phyloP scores from a whole-genome alignment of 37 sponge, comb jelly and placozoan species.

The Spongia lamella region DNA sequence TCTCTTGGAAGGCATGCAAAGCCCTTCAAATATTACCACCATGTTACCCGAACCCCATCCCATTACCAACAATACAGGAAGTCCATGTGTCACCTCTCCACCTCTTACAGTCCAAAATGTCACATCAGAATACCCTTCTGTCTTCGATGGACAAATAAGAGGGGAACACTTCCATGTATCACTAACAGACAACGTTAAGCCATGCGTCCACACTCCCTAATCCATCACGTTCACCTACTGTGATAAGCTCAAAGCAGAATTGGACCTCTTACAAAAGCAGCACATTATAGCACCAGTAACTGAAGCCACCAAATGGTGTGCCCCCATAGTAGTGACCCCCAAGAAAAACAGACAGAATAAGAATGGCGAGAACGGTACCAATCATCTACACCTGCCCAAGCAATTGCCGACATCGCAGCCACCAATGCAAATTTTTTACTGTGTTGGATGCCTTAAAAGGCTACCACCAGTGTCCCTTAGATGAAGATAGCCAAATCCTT shows the following conservation, averaged over 20 bases:
- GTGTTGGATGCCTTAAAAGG: neutral
- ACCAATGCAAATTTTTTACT: neutral
- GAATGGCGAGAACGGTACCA: neutral
- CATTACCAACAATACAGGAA: no score
- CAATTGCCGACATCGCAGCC: neutral
- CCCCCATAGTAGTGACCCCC: neutral
- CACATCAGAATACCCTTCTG: neutral
- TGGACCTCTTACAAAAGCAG: neutral
- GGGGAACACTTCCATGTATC: neutral
- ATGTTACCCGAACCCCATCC: no score
- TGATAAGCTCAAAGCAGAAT: neutral
- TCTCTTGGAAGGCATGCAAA: no score
- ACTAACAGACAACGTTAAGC: neutral
- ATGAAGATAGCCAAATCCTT: no score
- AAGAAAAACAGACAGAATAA: conserved; percentile 9
- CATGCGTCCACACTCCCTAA: no score
- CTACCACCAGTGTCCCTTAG: neutral
- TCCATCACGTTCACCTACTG: neutral
- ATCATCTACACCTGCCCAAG: conserved; percentile 2
- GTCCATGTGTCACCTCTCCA: neutral
- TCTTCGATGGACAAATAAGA: neutral
- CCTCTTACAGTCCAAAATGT: neutral
- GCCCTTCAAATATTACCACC: no score
- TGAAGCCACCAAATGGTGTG: conserved; percentile 4
- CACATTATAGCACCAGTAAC: neutral